A percentile compares a stretch with the other conserved stretches of the same genome.
These are phyloP conservation scores for Penaeus indicus DNA, from an alignment of 1,140 invertebrate genomes.

Conservation along the genomic window DNA sequence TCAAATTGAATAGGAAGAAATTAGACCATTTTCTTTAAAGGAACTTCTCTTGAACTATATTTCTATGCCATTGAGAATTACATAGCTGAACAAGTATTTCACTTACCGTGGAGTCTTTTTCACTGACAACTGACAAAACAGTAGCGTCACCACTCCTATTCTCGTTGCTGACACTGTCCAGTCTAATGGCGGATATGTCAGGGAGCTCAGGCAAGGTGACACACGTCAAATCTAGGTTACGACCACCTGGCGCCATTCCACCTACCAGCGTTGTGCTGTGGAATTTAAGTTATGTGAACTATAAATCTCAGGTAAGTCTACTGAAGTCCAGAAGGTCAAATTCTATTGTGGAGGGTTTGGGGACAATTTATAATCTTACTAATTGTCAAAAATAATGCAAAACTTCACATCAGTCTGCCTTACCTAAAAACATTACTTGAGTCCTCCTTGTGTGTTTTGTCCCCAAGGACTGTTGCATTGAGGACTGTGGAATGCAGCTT, in stretches of 20 bases:
- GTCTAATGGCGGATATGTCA: conserved; percentile 11
- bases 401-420: too few relatives aligned
- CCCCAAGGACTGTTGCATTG: too few relatives aligned
- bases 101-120: conserved; percentile 9
- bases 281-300: too few relatives aligned
- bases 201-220: conserved; percentile 1
- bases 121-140: neutral
- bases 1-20: too few relatives aligned
- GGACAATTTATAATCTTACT: too few relatives aligned
- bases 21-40: neutral
- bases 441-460: too few relatives aligned
- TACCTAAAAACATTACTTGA: too few relatives aligned
- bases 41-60: neutral
- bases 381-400: too few relatives aligned
- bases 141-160: neutral
- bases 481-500: too few relatives aligned
- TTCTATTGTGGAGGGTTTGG: too few relatives aligned
- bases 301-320: too few relatives aligned
- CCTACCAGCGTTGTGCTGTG: conserved; percentile 1
- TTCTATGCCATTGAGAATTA: neutral
- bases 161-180: neutral
- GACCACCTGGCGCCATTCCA: neutral
- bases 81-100: neutral
- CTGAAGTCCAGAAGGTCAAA: too few relatives aligned
- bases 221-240: neutral